Evolutionary conservation across 2,888 invertebrate genomes (phyloP), one percentile per base, ranked within the genome.

Genomic region (Pteria penguin): DNA sequence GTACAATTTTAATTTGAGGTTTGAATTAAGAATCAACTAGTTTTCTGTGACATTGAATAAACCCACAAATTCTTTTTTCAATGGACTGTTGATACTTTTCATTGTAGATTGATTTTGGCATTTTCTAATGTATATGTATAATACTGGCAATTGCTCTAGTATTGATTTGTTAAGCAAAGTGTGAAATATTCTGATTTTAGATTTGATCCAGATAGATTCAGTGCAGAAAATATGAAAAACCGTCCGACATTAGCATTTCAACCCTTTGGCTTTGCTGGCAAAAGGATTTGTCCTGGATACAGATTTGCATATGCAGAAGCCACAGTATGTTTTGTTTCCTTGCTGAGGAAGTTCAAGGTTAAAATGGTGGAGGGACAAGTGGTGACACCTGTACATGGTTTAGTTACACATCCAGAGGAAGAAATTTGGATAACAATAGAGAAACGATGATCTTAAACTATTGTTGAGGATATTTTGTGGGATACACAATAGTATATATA

Each of bases 201-300:
- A 36, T 92, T 92, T 87, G 90, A 91, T 72, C 92, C 92, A 2
- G 90, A 90, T 54, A 82, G 91, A 45, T 91, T 91, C 70, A 83
- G 72, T 58, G 54, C 72, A 22, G 87, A 90, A 29, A 86, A 89
- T 63, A 73, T 75, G 27, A 84, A 86, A 55, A 70, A 76, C 2
- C 78, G 85, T 54, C 84, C 87, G 54, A 54, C 85, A 2, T 82
- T 88, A 26, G 84, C 88, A 1, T 92, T 90, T 76, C 83, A 86
- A 61, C 91, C 92, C 1, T 93, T 92, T 84, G 92, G 92, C 2
- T 91, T 92, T 86, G 90, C 90, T 66, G 92, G 92, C 14, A 91
- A 91, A 70, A 77, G 90, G 4, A 81, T 84, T 18, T 89, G 89
- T 73, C 89, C 90, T 18, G 90, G 87, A 2, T 82, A 84, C 62